Evolutionary conservation across 2,888 invertebrate species (phyloP).

Genomic region (Drosophila setosimentum): DNA sequence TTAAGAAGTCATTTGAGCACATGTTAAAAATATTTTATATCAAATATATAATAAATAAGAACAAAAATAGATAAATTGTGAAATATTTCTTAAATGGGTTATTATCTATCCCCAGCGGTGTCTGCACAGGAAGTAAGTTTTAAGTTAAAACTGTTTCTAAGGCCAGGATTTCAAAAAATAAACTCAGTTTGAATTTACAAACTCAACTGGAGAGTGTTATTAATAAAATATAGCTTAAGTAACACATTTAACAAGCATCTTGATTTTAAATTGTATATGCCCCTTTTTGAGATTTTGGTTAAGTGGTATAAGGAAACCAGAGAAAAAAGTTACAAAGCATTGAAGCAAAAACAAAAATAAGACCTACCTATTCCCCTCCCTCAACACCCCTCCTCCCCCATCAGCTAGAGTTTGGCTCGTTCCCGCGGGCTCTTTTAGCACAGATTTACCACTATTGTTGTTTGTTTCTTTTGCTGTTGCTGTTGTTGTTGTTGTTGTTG

Average conservation of each 20-base stretch:
- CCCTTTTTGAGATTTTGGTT: not conserved
- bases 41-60: not conserved
- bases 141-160: not conserved
- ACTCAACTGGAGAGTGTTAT: not conserved
- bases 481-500: constrained; percentile 4
- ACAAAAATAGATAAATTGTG: not conserved
- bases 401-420: constrained; percentile 8
- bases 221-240: not conserved
- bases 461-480: constrained; percentile 12
- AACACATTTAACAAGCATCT: not conserved
- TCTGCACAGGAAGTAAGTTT: not conserved
- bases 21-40: not conserved
- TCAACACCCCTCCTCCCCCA: not conserved
- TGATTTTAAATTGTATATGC: not conserved
- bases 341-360: constrained; percentile 14
- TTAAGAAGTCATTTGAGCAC: not conserved
- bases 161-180: not conserved
- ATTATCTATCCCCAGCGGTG: not conserved
- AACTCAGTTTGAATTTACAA: not conserved
- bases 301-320: constrained; percentile 28
- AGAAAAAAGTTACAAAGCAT: constrained; percentile 20
- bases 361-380: not conserved
- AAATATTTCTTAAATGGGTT: not conserved
- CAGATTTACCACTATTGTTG: constrained; percentile 55
- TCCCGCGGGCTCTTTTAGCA: constrained; percentile 56